Conservation (phyloP, 2,888 invertebrate genomes). For the Dryococelus australis region DNA sequence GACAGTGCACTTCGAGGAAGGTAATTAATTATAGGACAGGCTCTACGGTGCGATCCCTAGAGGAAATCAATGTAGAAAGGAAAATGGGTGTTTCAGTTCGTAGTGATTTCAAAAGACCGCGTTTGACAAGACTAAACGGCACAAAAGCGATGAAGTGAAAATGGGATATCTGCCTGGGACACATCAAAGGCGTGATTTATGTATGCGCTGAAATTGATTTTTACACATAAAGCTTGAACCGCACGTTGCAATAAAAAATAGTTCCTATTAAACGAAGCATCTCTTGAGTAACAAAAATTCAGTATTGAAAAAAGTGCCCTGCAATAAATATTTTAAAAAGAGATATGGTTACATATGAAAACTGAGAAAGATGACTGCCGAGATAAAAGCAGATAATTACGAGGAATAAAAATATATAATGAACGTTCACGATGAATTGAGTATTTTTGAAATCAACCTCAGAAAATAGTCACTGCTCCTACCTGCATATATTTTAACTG, state of each 20-base stretch:
- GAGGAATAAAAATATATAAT: too few species aligned
- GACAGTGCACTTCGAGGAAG: not conserved
- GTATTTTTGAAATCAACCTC: too few species aligned
- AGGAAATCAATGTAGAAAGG: not conserved
- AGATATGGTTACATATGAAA: too few species aligned
- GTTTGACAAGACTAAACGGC: not conserved
- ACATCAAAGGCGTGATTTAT: slow-evolving; percentile 6
- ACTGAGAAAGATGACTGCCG: too few species aligned
- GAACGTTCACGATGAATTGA: too few species aligned
- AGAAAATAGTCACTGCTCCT: too few species aligned
- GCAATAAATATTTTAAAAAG: too few species aligned
- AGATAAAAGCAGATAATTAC: too few species aligned
- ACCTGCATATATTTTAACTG: too few species aligned
- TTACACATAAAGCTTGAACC: not conserved
- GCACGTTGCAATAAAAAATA: not conserved
- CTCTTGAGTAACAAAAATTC: too few species aligned
- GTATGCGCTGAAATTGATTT: not conserved
- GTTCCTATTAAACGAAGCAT: not conserved
- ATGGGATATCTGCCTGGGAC: not conserved
- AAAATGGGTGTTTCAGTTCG: not conserved
- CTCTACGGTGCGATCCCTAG: not conserved
- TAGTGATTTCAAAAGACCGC: not conserved
- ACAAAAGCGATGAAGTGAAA: not conserved
- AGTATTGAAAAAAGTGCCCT: too few species aligned
- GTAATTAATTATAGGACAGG: not conserved